Base-by-base conservation (phyloP, 2,888 invertebrate species). In the Notodonta dromedarius region DNA sequence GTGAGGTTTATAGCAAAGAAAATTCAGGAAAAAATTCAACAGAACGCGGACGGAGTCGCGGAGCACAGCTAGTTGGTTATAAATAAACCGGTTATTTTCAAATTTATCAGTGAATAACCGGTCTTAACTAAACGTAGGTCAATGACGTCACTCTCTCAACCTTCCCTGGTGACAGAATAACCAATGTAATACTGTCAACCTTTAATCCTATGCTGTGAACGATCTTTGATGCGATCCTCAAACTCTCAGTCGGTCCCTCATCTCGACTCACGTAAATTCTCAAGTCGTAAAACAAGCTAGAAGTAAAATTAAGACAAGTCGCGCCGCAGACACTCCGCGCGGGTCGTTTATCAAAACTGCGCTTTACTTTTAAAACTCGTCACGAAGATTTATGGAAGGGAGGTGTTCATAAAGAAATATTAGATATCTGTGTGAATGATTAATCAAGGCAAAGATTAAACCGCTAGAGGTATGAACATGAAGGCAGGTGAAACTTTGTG, bases 301-400 rank as follows among this genome's bases (percentile, higher is more conserved):
- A 74, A 80, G 77, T 74, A 73, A 72, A 79, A 79, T 78, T 74
- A 78, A 80, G 76, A 73, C 62, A 32, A 58, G 59, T 65, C 64
- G 55, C 65, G 39, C 35, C 65, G 42, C 39, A 63, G 65, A 58
- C 59, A 42, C 44, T 44, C 56, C 35, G 35, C 61, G 59, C 54
- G 65, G 64, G 70, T 73, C 74, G 75, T 84, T 79, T 77, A 80
- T 84, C 81, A 79, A 74, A 71, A 66, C 66, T 64, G 62, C 57
- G 63, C 60, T 72, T 74, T 76, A 73, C 77, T 80, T 77, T 79
- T 73, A 80, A 76, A 82, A 81, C 80, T 83, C 83, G 80, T 80
- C 83, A 71, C 74, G 55, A 61, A 80, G 80, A 85, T 85, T 85
- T 83, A 83, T 78, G 71, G 61, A 62, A 60, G 9, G 57, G 35